phyloP scores from a whole-genome alignment of 2,797 vertebrate species.

The Propithecus perrieri region DNA sequence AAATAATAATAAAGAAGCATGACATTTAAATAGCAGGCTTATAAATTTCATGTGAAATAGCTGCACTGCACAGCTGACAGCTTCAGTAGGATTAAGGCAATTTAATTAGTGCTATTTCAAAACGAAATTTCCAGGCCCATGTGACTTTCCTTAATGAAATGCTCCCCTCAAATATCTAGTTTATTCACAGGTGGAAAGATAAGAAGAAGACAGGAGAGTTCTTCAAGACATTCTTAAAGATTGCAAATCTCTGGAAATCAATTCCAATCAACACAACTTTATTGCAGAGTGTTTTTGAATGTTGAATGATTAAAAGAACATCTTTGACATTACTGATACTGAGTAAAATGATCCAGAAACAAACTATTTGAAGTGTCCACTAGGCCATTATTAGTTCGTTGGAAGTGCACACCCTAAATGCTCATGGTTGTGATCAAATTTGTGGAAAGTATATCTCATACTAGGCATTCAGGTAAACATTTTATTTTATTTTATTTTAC shows the following conservation, averaged over 20 bases:
- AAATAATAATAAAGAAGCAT: conserved; percentile 67
- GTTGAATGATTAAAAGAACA: not conserved
- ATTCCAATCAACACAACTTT: conserved; percentile 37
- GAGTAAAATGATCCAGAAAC: not conserved
- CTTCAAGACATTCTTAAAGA: conserved; percentile 15
- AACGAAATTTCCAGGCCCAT: conserved; percentile 48
- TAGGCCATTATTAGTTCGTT: not conserved
- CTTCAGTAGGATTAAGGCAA: conserved; percentile 60
- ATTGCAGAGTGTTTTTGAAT: not conserved
- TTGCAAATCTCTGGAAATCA: conserved; percentile 25
- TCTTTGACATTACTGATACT: not conserved
- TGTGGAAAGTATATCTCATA: not conserved
- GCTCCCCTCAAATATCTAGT: conserved; percentile 41
- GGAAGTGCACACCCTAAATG: not conserved
- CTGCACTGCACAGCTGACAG: not conserved
- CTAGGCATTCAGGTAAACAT: not conserved
- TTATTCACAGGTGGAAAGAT: conserved; percentile 36
- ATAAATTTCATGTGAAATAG: conserved; percentile 35
- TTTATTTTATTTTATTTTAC: not conserved
- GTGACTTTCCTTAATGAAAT: conserved; percentile 68
- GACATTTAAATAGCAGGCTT: conserved; percentile 55
- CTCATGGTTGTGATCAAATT: not conserved
- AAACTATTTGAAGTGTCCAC: not conserved
- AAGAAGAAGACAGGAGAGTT: conserved; percentile 2
- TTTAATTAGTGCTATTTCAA: conserved; percentile 68